Evolutionary conservation across 2,113 vertebrate genomes (phyloP).

Genomic region (Balaenoptera acutorostrata): DNA sequence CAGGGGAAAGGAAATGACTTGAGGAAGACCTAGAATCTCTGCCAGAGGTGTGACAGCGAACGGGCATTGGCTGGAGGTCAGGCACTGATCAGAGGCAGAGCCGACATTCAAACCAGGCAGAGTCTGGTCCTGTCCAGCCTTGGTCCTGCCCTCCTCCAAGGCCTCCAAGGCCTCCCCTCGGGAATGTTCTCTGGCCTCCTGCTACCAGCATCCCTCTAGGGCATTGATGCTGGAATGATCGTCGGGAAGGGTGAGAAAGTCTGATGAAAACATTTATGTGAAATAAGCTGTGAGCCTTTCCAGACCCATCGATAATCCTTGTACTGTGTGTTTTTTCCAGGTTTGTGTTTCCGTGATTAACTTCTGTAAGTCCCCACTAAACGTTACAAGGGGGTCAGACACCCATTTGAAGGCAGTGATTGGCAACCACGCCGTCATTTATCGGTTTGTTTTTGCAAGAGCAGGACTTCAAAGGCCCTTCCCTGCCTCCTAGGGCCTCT

Average conservation of each 20-base stretch:
- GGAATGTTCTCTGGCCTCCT: background rate
- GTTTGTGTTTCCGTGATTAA: background rate
- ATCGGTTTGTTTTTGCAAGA: background rate
- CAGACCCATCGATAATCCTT: background rate
- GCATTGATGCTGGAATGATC: background rate
- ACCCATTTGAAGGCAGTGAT: background rate
- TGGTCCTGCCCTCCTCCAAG: background rate
- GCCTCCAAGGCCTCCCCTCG: background rate
- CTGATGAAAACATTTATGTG: background rate
- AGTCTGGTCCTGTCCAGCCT: background rate
- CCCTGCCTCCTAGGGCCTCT: background rate
- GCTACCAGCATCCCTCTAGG: background rate
- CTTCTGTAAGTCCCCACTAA: background rate
- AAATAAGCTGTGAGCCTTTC: background rate
- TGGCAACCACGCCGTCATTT: background rate
- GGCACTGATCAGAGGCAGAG: background rate
- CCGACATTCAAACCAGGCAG: background rate
- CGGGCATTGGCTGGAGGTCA: background rate
- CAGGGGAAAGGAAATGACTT: background rate
- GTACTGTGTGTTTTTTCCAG: background rate
- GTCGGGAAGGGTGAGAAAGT: background rate
- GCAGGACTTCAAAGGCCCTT: background rate
- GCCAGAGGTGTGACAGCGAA: background rate
- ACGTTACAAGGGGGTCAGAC: background rate
- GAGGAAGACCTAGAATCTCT: background rate